Evolutionary conservation across 2,888 invertebrate species (phyloP).

Genomic region (Polymixis flavicincta): DNA sequence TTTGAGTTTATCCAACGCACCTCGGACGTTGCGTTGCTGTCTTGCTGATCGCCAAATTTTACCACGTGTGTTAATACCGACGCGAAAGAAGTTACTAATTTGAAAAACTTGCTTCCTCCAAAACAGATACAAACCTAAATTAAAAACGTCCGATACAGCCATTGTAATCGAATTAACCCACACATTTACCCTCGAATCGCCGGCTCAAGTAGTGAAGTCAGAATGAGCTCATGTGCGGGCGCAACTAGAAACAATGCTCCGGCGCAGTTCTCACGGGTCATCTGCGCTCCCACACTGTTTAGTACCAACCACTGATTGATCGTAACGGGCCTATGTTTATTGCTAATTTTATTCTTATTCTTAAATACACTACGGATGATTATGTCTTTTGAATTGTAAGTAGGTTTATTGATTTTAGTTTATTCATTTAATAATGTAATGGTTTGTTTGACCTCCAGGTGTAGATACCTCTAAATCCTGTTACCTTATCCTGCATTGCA

Average conservation of each 20-base stretch:
- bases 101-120: neutral
- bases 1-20: neutral
- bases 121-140: slow-evolving; percentile 43
- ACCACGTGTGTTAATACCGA: neutral
- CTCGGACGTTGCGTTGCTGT: no score
- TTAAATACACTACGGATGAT: slow-evolving; percentile 56
- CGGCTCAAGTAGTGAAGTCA: slow-evolving; percentile 63
- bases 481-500: neutral
- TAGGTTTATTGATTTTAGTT: slow-evolving; percentile 25
- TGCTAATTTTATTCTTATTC: slow-evolving; percentile 67
- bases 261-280: slow-evolving; percentile 84
- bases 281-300: slow-evolving; percentile 83
- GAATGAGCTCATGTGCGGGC: slow-evolving; percentile 83
- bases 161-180: slow-evolving; percentile 65
- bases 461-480: neutral
- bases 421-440: slow-evolving; percentile 14
- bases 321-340: slow-evolving; percentile 80
- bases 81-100: no score
- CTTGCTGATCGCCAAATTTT: neutral
- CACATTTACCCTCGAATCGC: slow-evolving; percentile 60
- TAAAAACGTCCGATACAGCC: slow-evolving; percentile 52
- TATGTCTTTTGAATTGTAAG: slow-evolving; percentile 30
- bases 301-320: slow-evolving; percentile 83
- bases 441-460: slow-evolving; percentile 2
- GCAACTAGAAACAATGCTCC: slow-evolving; percentile 77